These are phyloP conservation scores for Troides aeacus DNA, from an alignment of 2,888 invertebrate species.

Conservation along the genomic window DNA sequence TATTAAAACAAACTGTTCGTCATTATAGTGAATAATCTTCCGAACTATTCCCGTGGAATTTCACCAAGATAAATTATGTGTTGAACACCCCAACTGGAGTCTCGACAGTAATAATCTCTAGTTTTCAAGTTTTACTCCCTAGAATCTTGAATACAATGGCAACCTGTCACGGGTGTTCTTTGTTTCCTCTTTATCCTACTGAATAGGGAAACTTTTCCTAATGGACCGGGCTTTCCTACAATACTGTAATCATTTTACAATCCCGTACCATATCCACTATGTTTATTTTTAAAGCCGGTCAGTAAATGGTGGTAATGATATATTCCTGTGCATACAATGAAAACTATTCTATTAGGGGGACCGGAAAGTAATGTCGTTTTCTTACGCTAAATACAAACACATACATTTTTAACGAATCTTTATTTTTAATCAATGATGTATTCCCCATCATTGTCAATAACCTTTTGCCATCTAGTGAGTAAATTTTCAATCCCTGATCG, in stretches of 20 bases:
- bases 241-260: neutral
- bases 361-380: too few species aligned
- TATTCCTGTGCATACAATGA: too few species aligned
- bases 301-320: too few species aligned
- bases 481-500: too few species aligned
- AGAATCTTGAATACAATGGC: conserved; percentile 19
- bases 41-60: neutral
- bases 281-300: too few species aligned
- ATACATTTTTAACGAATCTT: too few species aligned
- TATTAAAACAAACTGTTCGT: neutral
- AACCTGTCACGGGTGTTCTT: conserved; percentile 26
- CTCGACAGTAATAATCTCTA: conserved; percentile 20
- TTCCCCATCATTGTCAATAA: too few species aligned
- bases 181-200: conserved; percentile 21
- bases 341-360: too few species aligned
- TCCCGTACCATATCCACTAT: neutral
- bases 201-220: conserved; percentile 16
- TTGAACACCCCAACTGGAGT: conserved; percentile 8
- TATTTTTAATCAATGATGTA: too few species aligned
- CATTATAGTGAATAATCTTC: neutral
- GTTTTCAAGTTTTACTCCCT: conserved; percentile 20
- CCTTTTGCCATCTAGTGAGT: too few species aligned
- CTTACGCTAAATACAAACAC: too few species aligned
- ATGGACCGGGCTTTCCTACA: conserved; percentile 13
- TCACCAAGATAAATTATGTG: conserved; percentile 7